These are phyloP conservation scores for Rhea pennata DNA, from an alignment of 2,113 vertebrate species.

Conservation along the genomic window DNA sequence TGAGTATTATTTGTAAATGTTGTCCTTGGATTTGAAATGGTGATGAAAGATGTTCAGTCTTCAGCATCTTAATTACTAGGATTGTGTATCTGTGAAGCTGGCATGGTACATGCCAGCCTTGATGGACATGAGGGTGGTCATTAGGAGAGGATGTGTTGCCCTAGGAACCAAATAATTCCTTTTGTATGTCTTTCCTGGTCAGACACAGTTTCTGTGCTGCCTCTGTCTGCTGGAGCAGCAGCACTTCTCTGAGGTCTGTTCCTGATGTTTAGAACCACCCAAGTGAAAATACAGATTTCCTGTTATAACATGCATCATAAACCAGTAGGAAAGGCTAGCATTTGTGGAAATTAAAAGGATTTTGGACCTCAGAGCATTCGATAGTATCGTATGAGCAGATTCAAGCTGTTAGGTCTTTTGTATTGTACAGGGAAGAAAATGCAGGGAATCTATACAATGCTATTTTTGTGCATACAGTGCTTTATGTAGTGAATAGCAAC, in stretches of 20 bases:
- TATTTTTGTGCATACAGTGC: not conserved
- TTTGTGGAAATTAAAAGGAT: not conserved
- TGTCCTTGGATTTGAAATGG: not conserved
- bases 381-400: not conserved
- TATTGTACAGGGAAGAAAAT: not conserved
- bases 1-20: not conserved
- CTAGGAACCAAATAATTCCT: fast-evolving
- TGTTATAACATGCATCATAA: not conserved
- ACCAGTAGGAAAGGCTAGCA: not conserved
- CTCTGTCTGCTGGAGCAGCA: not conserved
- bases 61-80: not conserved
- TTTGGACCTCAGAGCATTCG: not conserved
- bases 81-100: not conserved
- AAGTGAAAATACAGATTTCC: not conserved
- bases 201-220: not conserved
- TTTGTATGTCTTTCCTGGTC: not conserved
- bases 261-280: not conserved
- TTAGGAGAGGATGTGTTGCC: not conserved
- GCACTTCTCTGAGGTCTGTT: not conserved
- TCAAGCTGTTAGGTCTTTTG: not conserved
- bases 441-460: not conserved
- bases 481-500: not conserved
- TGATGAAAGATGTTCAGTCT: not conserved
- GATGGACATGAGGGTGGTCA: not conserved
- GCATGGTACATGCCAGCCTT: fast-evolving